phyloP scores from a whole-genome alignment of 2,797 vertebrate species.

The Tenualosa thibaudeaui region DNA sequence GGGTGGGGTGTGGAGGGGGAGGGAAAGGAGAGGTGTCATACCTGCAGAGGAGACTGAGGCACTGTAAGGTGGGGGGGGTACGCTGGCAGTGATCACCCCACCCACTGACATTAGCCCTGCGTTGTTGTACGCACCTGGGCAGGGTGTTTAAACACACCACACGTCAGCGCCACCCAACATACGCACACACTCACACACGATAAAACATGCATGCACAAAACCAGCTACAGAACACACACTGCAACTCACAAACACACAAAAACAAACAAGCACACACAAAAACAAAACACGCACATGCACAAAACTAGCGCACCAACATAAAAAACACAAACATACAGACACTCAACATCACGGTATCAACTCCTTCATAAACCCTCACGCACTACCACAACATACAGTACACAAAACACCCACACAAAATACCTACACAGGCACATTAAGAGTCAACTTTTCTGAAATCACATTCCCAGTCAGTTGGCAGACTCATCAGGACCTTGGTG shows the following conservation, averaged over 20 bases:
- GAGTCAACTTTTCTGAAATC: background rate
- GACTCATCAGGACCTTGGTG: background rate
- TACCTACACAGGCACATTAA: background rate
- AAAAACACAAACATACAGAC: background rate
- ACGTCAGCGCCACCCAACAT: conserved; percentile 25
- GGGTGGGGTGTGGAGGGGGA: background rate
- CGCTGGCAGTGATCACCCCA: conserved; percentile 87
- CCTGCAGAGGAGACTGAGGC: conserved; percentile 80
- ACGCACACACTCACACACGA: conserved; percentile 27
- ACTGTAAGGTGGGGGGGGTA: conserved; percentile 87
- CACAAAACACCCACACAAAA: background rate
- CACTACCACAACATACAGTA: too few species aligned
- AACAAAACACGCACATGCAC: background rate
- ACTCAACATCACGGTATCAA: background rate
- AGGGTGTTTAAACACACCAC: conserved; percentile 43
- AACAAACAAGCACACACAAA: background rate
- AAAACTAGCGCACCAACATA: background rate
- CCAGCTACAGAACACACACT: background rate
- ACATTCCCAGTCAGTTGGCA: background rate
- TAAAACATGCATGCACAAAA: background rate
- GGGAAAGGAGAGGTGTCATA: conserved; percentile 58
- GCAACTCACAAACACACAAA: background rate
- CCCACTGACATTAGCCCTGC: conserved; percentile 90
- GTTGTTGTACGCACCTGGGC: conserved; percentile 96
- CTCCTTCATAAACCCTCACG: too few species aligned